Evolutionary conservation across 37 sponge, comb jelly and placozoan genomes (phyloP).

Genomic region (Cladorhizidae sp.): DNA sequence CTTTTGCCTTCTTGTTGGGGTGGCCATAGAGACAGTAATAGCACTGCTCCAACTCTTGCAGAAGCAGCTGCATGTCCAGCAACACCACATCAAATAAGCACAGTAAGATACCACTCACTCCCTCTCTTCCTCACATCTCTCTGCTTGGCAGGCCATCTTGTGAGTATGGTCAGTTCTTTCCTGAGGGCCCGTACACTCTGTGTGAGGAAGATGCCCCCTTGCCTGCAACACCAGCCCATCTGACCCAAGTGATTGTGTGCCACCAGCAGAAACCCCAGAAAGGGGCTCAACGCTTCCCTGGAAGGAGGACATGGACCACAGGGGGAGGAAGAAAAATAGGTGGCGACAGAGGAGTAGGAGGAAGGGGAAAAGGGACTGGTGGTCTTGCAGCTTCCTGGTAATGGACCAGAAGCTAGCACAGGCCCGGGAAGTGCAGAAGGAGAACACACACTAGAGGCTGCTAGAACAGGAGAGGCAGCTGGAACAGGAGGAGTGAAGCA

Average conservation of each 20-base stretch:
- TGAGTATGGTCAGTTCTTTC: conserved; percentile 43
- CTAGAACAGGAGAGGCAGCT: not conserved
- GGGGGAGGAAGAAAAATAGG: no score
- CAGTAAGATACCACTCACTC: not conserved
- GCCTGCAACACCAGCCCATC: conserved; percentile 55
- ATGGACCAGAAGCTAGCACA: no score
- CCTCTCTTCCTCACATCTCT: conserved; percentile 38
- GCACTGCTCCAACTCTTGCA: conserved; percentile 81
- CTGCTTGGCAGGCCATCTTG: conserved; percentile 37
- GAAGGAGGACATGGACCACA: no score
- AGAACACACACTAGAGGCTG: not conserved
- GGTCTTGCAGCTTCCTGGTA: no score
- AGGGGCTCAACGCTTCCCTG: not conserved
- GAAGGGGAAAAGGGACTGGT: no score
- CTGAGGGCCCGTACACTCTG: conserved; percentile 34
- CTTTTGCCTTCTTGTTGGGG: conserved; percentile 71
- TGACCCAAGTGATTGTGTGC: conserved; percentile 54
- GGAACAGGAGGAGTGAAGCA: not conserved
- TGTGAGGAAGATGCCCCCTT: conserved; percentile 54
- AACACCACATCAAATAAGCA: not conserved
- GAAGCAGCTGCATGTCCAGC: conserved; percentile 43
- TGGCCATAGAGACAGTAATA: conserved; percentile 82
- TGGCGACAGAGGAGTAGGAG: no score
- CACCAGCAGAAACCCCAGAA: conserved; percentile 31
- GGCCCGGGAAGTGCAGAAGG: no score